phyloP scores from a whole-genome alignment of 1,140 invertebrate species.

The Euwallacea similis region DNA sequence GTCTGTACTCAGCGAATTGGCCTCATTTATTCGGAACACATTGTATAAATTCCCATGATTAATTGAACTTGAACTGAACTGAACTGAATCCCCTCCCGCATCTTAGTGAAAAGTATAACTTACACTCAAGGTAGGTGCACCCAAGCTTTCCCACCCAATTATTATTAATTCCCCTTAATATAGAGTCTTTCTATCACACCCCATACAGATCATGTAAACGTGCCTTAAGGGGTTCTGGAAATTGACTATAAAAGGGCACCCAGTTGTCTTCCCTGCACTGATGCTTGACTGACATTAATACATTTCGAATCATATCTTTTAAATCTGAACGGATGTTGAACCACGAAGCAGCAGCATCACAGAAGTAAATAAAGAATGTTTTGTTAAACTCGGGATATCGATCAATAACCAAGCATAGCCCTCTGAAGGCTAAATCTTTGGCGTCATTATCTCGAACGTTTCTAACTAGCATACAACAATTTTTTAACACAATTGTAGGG shows the following conservation, averaged over 20 bases:
- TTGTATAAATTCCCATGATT: slow-evolving; percentile 33
- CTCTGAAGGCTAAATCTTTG: slow-evolving; percentile 98
- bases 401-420: slow-evolving; percentile 78
- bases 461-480: slow-evolving; percentile 95
- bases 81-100: slow-evolving; percentile 43
- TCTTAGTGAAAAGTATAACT: slow-evolving; percentile 31
- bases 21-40: background rate
- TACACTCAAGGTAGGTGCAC: slow-evolving; percentile 49
- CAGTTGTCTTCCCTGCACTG: slow-evolving; percentile 49
- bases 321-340: slow-evolving; percentile 48
- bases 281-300: slow-evolving; percentile 47
- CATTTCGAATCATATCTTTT: slow-evolving; percentile 47
- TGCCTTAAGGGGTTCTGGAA: slow-evolving; percentile 48
- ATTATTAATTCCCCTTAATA: slow-evolving; percentile 38
- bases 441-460: slow-evolving; percentile 99
- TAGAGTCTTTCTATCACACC: slow-evolving; percentile 43
- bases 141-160: slow-evolving; percentile 49
- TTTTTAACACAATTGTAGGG: slow-evolving; percentile 97
- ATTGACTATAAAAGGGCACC: slow-evolving; percentile 47
- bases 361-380: slow-evolving; percentile 52
- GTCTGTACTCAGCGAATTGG: no score
- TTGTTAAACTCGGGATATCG: slow-evolving; percentile 48
- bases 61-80: no score
- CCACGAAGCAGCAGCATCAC: slow-evolving; percentile 53
- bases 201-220: slow-evolving; percentile 49